Evolutionary conservation across 2,888 invertebrate genomes (phyloP), one percentile per base, ranked within the genome.

Genomic region (Aspidapion aeneum): DNA sequence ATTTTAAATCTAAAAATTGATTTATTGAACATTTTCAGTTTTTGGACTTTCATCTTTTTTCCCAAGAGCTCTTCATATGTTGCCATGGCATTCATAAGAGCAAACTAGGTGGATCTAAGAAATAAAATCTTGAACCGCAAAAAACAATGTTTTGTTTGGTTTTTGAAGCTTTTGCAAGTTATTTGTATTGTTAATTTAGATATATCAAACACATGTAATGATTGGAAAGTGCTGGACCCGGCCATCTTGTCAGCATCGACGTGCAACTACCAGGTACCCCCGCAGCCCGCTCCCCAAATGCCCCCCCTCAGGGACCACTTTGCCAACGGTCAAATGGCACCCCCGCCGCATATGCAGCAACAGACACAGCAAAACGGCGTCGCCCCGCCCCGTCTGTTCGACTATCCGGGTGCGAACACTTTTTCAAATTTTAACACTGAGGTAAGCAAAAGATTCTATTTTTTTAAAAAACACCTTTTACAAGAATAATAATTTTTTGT

Each of bases 221-320:
- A 94, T 82, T 94, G 94, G 94, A 92, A 94, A 73, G 87, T 92
- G 70, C 87, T 96, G 84, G 96, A 97, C 84, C 95, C 96, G 64
- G 96, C 96, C 70, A 96, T 96, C 73, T 87, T 94, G 79, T 89
- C 90, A 67, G 56, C 56, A 18, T 90, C 87, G 68, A 89, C 87
- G 67, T 86, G 87, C 68, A 83, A 82, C 78, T 83, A 81, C 75
- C 78, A 75, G 70, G 70, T 76, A 68, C 69, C 80, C 63, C 81
- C 79, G 63, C 35, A 75, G 76, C 59, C 3, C 3, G 5, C 3
- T 3, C 12, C 35, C 5, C 35, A 35, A 35, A 35, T 35, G 35
- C 21, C 35, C 16, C 21, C 58, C 1, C 57, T 60, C 9, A 78
- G 79, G 67, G 78, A 79, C 58, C 77, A 76, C 16, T 64, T 57